phyloP scores from a whole-genome alignment of 2,888 invertebrate genomes.

The Phengaris arion region DNA sequence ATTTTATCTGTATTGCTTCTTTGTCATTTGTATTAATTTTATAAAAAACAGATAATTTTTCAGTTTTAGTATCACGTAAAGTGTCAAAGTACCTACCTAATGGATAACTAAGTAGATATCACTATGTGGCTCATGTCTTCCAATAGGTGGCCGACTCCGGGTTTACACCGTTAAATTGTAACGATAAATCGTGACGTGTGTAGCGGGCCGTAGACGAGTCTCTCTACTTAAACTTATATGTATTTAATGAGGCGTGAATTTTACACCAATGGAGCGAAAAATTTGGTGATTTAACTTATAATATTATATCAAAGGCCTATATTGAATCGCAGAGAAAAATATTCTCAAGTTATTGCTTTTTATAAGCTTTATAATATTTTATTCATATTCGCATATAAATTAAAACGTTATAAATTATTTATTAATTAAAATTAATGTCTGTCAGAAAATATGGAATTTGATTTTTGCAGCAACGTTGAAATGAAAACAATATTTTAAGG shows the following conservation, averaged over 20 bases:
- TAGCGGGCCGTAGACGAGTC: neutral
- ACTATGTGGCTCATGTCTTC: too few species aligned
- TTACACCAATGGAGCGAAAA: neutral
- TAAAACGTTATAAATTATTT: neutral
- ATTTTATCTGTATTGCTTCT: too few species aligned
- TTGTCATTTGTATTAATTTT: too few species aligned
- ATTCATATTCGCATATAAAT: neutral
- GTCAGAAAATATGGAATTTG: neutral
- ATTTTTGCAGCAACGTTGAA: neutral
- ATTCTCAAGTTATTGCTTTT: neutral
- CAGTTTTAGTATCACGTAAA: too few species aligned
- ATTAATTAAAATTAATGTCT: neutral
- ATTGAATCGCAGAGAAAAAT: neutral
- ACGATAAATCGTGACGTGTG: too few species aligned
- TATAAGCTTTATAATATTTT: neutral
- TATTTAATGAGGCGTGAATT: slow-evolving; percentile 8
- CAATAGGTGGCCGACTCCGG: too few species aligned
- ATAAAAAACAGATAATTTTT: too few species aligned
- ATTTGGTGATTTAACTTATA: neutral
- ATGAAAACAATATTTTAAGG: neutral
- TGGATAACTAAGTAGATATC: too few species aligned
- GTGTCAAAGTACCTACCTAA: too few species aligned
- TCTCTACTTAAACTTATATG: neutral
- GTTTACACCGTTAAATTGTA: too few species aligned
- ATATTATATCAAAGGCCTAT: neutral